Base-by-base conservation (phyloP, 2,797 vertebrate species). In the Pteropus rufus region DNA sequence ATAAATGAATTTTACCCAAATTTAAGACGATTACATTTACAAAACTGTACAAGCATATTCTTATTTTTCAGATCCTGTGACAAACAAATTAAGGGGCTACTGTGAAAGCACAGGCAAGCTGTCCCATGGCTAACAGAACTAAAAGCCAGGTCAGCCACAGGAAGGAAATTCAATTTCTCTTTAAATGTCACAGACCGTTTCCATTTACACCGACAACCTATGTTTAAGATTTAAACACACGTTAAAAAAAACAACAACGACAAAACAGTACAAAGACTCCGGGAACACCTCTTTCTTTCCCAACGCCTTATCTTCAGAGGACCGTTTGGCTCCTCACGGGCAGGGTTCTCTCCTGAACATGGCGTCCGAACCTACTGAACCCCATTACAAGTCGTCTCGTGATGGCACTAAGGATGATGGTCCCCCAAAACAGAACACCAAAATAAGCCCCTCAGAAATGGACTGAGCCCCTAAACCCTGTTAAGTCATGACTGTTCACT, bases 91-190 rank as follows among this genome's bases (percentile, higher is more conserved):
- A 76, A 70, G 23, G 49, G 29, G 41, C 65, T 31, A 56, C 69
- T 39, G 7, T 77, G 49, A 80, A 76, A 88, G 11, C 36, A 11
- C 0, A 91, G 14, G 15, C 76, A 79, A 82, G 60, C 52, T 90
- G 65, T 76, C 56, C 76, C 26, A 24, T 0, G 2, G 58, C 84
- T 90, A 56, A 84, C 21, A 89, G 75, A 84, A 91, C 0, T 62
- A 49, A 82, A 92, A 62, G 44, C 54, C 67, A 73, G n/a, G 41
- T 81, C 46, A 49, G 29, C 81, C 65, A 11, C 44, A 14, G 83
- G 15, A 84, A 86, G 69, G 83, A 93, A 76, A 95, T 67, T 84
- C 31, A 84, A 70, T 87, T 91, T 92, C n/a, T 96, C 75, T 58
- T 93, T 88, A 89, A 94, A 94, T 62, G 69, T 80, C 70, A 86